Evolutionary conservation across 2,888 invertebrate species (phyloP).

Genomic region (Phaonia tiefii): DNA sequence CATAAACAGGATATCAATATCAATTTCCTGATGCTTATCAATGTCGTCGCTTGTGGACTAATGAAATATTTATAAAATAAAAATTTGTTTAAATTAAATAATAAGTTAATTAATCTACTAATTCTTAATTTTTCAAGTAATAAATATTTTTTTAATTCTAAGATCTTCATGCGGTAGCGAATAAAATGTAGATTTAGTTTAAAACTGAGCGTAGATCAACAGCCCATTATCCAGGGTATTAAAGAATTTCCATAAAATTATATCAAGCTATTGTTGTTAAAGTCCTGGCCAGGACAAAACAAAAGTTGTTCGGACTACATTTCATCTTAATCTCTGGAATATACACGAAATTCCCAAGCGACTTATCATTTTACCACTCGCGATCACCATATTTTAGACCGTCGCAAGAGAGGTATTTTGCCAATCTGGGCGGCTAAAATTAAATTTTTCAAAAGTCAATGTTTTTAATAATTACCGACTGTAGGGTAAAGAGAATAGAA

Average conservation of each 20-base stretch:
- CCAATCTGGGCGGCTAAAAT: too few species aligned
- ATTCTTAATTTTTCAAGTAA: not conserved
- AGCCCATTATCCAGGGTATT: not conserved
- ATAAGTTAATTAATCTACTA: not conserved
- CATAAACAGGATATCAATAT: not conserved
- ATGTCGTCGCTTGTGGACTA: not conserved
- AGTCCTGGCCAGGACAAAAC: too few species aligned
- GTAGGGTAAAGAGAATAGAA: too few species aligned
- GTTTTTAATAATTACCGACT: too few species aligned
- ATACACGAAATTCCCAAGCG: too few species aligned
- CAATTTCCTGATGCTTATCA: conserved; percentile 15
- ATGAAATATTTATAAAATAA: conserved; percentile 13
- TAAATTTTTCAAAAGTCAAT: too few species aligned
- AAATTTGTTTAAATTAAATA: not conserved
- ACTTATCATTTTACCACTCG: too few species aligned
- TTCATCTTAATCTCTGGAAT: too few species aligned
- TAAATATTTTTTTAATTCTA: not conserved
- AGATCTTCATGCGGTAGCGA: too few species aligned
- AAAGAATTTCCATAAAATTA: not conserved
- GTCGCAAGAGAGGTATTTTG: too few species aligned
- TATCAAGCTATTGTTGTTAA: not conserved
- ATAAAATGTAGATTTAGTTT: not conserved
- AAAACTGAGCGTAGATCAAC: not conserved
- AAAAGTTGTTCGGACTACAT: too few species aligned
- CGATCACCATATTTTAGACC: too few species aligned